A percentile compares a stretch with the other conserved stretches of the same genome.
These are phyloP conservation scores for Sardinella longiceps DNA, from an alignment of 2,797 vertebrate genomes.

Conservation along the genomic window DNA sequence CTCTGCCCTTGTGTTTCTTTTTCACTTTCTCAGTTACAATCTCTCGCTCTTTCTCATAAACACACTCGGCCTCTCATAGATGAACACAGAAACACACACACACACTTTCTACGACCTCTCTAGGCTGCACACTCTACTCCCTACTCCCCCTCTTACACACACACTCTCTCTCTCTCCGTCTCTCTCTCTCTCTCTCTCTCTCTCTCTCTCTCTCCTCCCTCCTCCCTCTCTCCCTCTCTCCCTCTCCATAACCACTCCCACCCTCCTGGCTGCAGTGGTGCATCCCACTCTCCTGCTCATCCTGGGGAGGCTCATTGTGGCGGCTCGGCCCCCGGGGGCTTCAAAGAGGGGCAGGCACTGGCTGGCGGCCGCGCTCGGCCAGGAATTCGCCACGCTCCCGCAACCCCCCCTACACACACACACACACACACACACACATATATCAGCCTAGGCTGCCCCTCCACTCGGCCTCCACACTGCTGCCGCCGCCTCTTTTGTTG, in stretches of 20 bases:
- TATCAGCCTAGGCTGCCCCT: background rate
- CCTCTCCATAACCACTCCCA: background rate
- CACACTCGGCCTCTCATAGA: background rate
- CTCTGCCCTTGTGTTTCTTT: background rate
- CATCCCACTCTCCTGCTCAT: background rate
- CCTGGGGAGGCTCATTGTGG: conserved; percentile 37
- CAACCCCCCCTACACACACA: background rate
- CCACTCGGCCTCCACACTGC: conserved; percentile 30
- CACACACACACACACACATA: background rate
- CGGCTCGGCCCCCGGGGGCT: conserved; percentile 35
- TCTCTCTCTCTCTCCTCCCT: background rate
- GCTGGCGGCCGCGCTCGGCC: conserved; percentile 41
- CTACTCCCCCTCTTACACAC: background rate
- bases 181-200: background rate
- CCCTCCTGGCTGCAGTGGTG: conserved; percentile 17
- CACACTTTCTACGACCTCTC: background rate
- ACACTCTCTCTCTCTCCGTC: background rate
- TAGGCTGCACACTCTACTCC: background rate
- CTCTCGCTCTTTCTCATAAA: background rate
- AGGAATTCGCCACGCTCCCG: conserved; percentile 61
- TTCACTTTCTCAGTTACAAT: background rate
- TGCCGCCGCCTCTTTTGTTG: conserved; percentile 58
- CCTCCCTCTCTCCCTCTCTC: background rate
- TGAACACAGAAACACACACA: conserved; percentile 30
- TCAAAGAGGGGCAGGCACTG: conserved; percentile 48